Evolutionary conservation across 53 echinoderm and acorn worm genomes (phyloP).

Genomic region (Hippasteria phrygiana): DNA sequence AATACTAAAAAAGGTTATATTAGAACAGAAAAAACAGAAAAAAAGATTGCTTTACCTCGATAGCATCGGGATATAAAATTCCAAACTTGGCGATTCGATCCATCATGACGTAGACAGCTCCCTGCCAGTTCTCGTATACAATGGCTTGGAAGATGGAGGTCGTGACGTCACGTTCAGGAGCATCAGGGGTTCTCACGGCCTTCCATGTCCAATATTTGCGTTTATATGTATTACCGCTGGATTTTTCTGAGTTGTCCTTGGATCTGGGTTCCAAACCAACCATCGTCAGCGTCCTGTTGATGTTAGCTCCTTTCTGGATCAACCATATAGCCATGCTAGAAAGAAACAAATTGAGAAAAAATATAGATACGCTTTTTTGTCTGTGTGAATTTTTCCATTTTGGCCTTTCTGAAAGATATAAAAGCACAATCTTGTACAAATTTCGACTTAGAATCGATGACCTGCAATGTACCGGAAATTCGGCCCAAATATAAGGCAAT

Average conservation of each 20-base stretch:
- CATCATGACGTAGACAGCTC: slow-evolving; percentile 83
- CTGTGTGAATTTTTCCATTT: not conserved
- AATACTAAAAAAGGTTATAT: too few relatives aligned
- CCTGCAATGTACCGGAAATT: too few relatives aligned
- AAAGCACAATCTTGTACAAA: too few relatives aligned
- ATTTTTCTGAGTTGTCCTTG: slow-evolving; percentile 46
- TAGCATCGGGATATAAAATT: slow-evolving; percentile 24
- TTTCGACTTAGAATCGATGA: too few relatives aligned
- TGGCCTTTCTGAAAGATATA: too few relatives aligned
- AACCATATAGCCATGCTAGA: slow-evolving; percentile 72
- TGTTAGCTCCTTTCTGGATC: slow-evolving; percentile 73
- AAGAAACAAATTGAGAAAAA: not conserved
- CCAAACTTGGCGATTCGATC: slow-evolving; percentile 71
- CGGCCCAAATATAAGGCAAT: too few relatives aligned
- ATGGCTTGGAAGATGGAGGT: slow-evolving; percentile 74
- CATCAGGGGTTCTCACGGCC: slow-evolving; percentile 51
- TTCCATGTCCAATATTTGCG: slow-evolving; percentile 84
- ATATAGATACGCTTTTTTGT: not conserved
- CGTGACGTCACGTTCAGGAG: slow-evolving; percentile 27
- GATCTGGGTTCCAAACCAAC: slow-evolving; percentile 23
- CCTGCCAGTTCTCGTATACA: slow-evolving; percentile 81
- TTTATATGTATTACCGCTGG: slow-evolving; percentile 2
- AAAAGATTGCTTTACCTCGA: not conserved
- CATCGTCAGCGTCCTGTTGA: slow-evolving; percentile 61
- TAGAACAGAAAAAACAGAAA: not conserved